These are phyloP conservation scores for Lacerta agilis DNA, from an alignment of 2,797 vertebrate genomes.

Conservation along the genomic window DNA sequence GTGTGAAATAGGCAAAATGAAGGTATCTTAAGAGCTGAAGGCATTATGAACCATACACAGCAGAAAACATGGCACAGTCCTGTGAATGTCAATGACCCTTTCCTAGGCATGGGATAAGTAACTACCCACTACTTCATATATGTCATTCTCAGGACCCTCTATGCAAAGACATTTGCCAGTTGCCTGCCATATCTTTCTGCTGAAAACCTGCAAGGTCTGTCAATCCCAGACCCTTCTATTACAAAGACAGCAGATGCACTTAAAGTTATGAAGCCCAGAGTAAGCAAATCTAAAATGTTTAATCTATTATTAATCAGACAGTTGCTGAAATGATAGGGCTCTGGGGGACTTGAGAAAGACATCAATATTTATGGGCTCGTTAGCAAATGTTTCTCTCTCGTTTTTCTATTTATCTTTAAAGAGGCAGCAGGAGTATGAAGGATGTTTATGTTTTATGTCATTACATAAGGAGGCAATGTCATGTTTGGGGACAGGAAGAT, in stretches of 20 bases:
- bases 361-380: constrained; percentile 83
- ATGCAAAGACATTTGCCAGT: constrained; percentile 53
- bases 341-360: constrained; percentile 70
- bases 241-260: constrained; percentile 71
- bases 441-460: constrained; percentile 69
- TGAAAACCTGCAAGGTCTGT: constrained; percentile 52
- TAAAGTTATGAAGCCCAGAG: constrained; percentile 75
- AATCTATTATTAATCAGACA: constrained; percentile 86
- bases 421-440: constrained; percentile 58
- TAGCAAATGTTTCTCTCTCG: constrained; percentile 71
- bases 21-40: background rate
- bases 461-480: constrained; percentile 63
- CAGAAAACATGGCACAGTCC: background rate
- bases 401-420: constrained; percentile 49
- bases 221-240: constrained; percentile 55
- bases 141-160: constrained; percentile 29
- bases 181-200: constrained; percentile 50
- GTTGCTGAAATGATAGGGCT: constrained; percentile 81
- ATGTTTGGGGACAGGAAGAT: constrained; percentile 64
- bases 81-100: constrained; percentile 19
- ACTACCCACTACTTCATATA: constrained; percentile 42
- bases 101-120: constrained; percentile 50
- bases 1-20: background rate
- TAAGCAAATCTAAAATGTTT: constrained; percentile 82
- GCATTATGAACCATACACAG: background rate